phyloP scores from a whole-genome alignment of 1,140 invertebrate genomes.

The Drosophila saltans region DNA sequence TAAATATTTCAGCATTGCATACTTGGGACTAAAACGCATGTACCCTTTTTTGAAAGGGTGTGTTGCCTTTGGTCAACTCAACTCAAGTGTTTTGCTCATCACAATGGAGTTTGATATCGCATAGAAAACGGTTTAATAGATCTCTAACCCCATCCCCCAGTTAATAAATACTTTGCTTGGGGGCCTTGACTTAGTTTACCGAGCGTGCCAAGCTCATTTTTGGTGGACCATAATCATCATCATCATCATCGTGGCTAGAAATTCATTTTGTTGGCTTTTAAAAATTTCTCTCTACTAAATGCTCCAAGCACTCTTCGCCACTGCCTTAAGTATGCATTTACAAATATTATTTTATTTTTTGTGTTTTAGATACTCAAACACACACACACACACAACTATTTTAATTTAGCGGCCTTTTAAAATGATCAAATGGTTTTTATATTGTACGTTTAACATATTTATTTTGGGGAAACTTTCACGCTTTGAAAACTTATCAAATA shows the following conservation, averaged over 20 bases:
- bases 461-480: neutral
- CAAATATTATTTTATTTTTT: constrained; percentile 4
- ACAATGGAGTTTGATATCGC: constrained; percentile 3
- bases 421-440: neutral
- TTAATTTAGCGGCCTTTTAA: constrained; percentile 1
- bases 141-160: constrained; percentile 11
- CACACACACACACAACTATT: neutral
- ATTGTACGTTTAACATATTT: neutral
- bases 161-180: constrained; percentile 6
- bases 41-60: neutral
- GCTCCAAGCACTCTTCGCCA: constrained; percentile 1
- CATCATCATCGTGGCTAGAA: constrained; percentile 1
- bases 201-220: constrained; percentile 7
- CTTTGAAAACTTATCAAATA: neutral
- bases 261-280: neutral
- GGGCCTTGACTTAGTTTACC: constrained; percentile 7
- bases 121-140: constrained; percentile 12
- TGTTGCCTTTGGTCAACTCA: constrained; percentile 1
- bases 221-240: neutral
- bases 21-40: neutral
- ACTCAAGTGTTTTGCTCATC: neutral
- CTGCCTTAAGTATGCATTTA: constrained; percentile 4
- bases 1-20: neutral
- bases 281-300: neutral
- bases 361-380: neutral